These are phyloP conservation scores for Holacanthella duospinosa DNA, from an alignment of 2,888 invertebrate species.

Conservation along the genomic window DNA sequence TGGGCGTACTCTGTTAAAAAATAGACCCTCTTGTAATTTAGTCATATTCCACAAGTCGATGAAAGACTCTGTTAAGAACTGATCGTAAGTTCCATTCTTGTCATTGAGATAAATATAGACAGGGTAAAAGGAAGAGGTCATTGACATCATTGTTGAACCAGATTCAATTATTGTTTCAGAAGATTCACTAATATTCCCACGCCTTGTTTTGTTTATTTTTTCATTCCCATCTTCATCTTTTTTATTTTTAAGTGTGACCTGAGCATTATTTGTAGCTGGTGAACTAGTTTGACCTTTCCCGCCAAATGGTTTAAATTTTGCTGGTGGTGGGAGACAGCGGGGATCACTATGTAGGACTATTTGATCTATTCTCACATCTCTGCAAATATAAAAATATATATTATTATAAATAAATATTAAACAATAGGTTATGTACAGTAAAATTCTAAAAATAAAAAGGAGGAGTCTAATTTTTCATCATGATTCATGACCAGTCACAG, in stretches of 20 bases:
- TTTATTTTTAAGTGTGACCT: not conserved
- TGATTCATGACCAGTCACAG: too few relatives aligned
- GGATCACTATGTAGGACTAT: not conserved
- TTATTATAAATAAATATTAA: too few relatives aligned
- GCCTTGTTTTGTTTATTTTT: not conserved
- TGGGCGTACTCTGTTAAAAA: not conserved
- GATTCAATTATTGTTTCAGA: too few relatives aligned
- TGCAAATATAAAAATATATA: too few relatives aligned
- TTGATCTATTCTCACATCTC: not conserved
- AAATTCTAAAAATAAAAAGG: too few relatives aligned
- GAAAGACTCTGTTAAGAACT: slow-evolving; percentile 38
- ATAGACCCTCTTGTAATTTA: not conserved
- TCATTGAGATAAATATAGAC: slow-evolving; percentile 38
- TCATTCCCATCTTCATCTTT: not conserved
- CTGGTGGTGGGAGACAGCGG: not conserved
- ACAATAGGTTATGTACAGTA: too few relatives aligned
- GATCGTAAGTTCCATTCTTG: slow-evolving; percentile 36
- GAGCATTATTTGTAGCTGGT: not conserved
- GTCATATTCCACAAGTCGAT: slow-evolving; percentile 32
- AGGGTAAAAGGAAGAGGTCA: slow-evolving; percentile 7
- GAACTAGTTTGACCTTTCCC: not conserved
- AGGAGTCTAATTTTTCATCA: too few relatives aligned
- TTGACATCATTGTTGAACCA: not conserved
- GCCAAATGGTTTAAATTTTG: too few relatives aligned
- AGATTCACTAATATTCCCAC: not conserved